phyloP scores from a whole-genome alignment of 2,888 invertebrate species.

The Dinocampus coccinellae region DNA sequence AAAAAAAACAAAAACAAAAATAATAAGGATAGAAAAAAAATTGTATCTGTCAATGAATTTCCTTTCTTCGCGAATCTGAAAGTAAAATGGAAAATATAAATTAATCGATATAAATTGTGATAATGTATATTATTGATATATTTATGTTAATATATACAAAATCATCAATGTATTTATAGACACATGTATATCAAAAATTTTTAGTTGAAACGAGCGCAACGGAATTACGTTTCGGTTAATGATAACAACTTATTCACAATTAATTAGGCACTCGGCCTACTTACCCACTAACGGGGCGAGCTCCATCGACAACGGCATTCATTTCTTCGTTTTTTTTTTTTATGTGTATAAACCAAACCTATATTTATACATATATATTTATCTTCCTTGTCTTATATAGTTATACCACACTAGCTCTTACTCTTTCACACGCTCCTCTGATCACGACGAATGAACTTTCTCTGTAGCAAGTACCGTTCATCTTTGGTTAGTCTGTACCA shows the following conservation, averaged over 20 bases:
- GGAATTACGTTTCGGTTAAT: constrained; percentile 16
- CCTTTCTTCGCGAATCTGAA: not conserved
- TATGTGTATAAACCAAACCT: not conserved
- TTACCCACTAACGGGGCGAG: constrained; percentile 66
- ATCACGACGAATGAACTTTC: constrained; percentile 56
- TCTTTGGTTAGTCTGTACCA: constrained; percentile 48
- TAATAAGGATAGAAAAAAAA: no score
- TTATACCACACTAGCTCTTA: constrained; percentile 17
- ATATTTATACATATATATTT: not conserved
- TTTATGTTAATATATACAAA: not conserved
- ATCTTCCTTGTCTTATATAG: constrained; percentile 24
- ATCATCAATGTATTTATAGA: not conserved
- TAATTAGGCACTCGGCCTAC: constrained; percentile 63
- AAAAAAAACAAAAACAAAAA: not conserved
- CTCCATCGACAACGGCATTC: constrained; percentile 43
- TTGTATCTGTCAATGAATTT: not conserved
- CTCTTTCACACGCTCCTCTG: constrained; percentile 40
- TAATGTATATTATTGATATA: not conserved
- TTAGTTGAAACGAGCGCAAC: not conserved
- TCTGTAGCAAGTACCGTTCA: constrained; percentile 67
- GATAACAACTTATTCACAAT: constrained; percentile 55
- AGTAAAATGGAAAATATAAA: not conserved
- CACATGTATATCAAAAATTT: not conserved
- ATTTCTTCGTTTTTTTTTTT: constrained; percentile 10
- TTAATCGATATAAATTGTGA: not conserved